These are phyloP conservation scores for Drosophila paranaensis DNA, from an alignment of 2,888 invertebrate species.

Conservation along the genomic window DNA sequence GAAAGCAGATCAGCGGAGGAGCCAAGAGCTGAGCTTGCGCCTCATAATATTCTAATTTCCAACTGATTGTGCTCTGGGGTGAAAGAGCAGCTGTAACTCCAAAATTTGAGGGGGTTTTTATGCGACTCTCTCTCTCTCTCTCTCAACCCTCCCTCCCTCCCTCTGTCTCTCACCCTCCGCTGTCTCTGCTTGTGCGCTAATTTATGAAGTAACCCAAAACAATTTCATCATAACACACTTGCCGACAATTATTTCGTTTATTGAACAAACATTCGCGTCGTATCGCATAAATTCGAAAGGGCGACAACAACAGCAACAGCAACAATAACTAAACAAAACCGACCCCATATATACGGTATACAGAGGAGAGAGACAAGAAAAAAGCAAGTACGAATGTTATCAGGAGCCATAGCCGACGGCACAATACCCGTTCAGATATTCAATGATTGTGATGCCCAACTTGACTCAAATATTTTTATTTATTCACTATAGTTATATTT, in stretches of 20 bases:
- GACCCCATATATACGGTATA: conserved; percentile 24
- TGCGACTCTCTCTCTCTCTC: too few species aligned
- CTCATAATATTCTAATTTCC: neutral
- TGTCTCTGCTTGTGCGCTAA: conserved; percentile 64
- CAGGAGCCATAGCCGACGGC: neutral
- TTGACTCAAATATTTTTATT: too few species aligned
- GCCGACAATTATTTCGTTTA: conserved; percentile 79
- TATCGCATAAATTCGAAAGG: conserved; percentile 73
- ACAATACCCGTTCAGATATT: neutral
- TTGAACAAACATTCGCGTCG: conserved; percentile 77
- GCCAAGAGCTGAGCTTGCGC: neutral
- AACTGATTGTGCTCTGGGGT: neutral
- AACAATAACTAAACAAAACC: conserved; percentile 48
- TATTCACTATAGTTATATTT: too few species aligned
- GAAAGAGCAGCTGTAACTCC: neutral
- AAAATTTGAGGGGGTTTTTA: neutral
- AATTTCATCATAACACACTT: conserved; percentile 80
- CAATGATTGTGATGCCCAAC: too few species aligned
- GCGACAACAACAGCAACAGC: conserved; percentile 25
- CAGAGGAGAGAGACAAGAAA: neutral
- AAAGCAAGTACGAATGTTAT: conserved; percentile 1
- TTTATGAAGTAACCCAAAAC: conserved; percentile 80
- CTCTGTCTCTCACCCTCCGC: neutral
- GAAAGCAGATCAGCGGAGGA: neutral
- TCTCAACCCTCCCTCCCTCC: too few species aligned